Conservation (phyloP, 2,113 vertebrate species). For the Pomatostomus ruficeps region DNA sequence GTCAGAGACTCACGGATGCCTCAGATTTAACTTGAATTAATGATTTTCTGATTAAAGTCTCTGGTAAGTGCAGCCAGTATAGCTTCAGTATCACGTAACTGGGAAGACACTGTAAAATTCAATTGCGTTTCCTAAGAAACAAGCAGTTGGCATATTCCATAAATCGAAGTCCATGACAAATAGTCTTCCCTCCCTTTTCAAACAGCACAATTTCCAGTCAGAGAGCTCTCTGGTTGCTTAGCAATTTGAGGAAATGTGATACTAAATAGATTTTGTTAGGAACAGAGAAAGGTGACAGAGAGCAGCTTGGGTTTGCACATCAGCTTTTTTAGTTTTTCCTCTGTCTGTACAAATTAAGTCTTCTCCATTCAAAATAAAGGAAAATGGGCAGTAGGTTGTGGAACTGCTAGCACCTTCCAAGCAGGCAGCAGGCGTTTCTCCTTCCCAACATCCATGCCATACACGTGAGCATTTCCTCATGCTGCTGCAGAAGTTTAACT, state of each 20-base stretch:
- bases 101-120: background rate
- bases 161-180: background rate
- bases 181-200: background rate
- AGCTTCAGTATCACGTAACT: background rate
- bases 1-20: background rate
- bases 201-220: background rate
- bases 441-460: accelerated
- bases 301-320: background rate
- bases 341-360: background rate
- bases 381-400: background rate
- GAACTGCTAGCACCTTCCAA: background rate
- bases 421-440: background rate
- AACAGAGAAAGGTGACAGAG: background rate
- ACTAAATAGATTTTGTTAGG: background rate
- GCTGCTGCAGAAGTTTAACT: background rate
- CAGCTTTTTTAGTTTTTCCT: background rate
- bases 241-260: background rate
- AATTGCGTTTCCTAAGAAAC: background rate
- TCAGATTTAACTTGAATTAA: background rate
- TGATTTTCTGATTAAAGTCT: background rate
- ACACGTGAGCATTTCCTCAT: background rate
- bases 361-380: background rate
- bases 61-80: background rate
- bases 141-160: background rate
- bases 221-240: background rate